These are phyloP conservation scores for Triplophysa tibetana DNA, from an alignment of 2,113 vertebrate genomes.

Conservation along the genomic window DNA sequence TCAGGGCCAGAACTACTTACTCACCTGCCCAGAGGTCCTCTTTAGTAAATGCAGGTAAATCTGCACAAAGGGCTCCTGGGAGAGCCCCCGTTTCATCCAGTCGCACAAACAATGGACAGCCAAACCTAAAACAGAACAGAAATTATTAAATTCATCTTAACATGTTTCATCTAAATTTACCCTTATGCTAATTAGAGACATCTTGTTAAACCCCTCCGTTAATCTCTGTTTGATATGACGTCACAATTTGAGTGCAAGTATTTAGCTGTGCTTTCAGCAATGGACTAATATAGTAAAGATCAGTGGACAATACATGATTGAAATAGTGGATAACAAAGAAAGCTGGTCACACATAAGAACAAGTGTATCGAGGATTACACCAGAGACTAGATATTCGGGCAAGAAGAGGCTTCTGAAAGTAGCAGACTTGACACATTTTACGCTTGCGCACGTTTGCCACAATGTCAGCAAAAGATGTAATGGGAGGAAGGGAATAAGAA, in stretches of 20 bases:
- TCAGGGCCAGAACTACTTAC: background rate
- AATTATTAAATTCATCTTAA: background rate
- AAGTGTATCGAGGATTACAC: conserved; percentile 55
- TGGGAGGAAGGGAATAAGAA: conserved; percentile 11
- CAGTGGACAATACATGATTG: conserved; percentile 36
- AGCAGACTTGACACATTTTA: conserved; percentile 64
- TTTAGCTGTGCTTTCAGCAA: background rate
- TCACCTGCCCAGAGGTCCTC: conserved; percentile 75
- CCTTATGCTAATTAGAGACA: background rate
- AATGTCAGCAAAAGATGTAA: conserved; percentile 54
- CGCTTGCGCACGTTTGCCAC: conserved; percentile 51
- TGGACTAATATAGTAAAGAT: conserved; percentile 30
- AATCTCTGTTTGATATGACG: too few relatives aligned
- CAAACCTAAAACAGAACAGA: conserved; percentile 61
- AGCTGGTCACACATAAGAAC: conserved; percentile 56
- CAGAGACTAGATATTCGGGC: conserved; percentile 58
- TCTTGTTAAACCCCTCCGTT: background rate
- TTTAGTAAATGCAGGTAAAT: conserved; percentile 60
- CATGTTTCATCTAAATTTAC: background rate
- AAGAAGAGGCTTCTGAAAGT: conserved; percentile 51
- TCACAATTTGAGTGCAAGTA: too few relatives aligned
- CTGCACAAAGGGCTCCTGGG: conserved; percentile 53
- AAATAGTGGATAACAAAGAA: conserved; percentile 45
- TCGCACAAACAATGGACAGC: conserved; percentile 65
- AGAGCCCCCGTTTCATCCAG: conserved; percentile 64